Evolutionary conservation across 1,140 invertebrate genomes (phyloP).

Genomic region (Panulirus ornatus): DNA sequence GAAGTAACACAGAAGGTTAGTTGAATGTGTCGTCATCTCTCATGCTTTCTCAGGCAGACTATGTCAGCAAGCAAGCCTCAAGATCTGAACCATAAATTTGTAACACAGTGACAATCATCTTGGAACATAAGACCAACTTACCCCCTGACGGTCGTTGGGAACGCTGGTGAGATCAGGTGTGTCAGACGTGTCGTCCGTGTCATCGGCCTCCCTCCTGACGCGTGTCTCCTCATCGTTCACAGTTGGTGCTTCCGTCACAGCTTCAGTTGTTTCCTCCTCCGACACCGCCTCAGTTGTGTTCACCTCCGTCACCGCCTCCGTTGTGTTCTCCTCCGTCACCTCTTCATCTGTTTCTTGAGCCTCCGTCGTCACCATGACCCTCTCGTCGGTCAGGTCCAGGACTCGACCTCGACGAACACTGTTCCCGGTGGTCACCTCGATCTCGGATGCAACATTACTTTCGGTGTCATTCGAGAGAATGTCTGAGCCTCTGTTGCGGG

Average conservation of each 20-base stretch:
- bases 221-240: conserved; percentile 18
- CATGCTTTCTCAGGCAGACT: too few species aligned
- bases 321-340: neutral
- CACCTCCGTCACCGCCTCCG: conserved; percentile 27
- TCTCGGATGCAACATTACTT: neutral
- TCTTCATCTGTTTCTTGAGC: neutral
- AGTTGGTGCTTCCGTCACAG: conserved; percentile 28
- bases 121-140: conserved; percentile 5
- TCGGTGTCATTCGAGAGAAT: conserved; percentile 51
- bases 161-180: neutral
- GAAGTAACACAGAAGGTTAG: neutral
- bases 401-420: conserved; percentile 29
- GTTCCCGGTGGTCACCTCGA: neutral
- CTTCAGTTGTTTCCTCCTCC: conserved; percentile 26
- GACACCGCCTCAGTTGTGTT: neutral
- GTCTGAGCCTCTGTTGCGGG: conserved; percentile 48
- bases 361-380: neutral
- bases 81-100: neutral
- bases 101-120: neutral
- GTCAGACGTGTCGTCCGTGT: neutral
- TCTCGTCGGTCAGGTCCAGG: conserved; percentile 7
- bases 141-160: conserved; percentile 46
- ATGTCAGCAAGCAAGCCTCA: neutral
- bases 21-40: too few species aligned
- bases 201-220: conserved; percentile 31